These are phyloP conservation scores for Tragelaphus eurycerus DNA, from an alignment of 2,797 vertebrate genomes.

Conservation along the genomic window DNA sequence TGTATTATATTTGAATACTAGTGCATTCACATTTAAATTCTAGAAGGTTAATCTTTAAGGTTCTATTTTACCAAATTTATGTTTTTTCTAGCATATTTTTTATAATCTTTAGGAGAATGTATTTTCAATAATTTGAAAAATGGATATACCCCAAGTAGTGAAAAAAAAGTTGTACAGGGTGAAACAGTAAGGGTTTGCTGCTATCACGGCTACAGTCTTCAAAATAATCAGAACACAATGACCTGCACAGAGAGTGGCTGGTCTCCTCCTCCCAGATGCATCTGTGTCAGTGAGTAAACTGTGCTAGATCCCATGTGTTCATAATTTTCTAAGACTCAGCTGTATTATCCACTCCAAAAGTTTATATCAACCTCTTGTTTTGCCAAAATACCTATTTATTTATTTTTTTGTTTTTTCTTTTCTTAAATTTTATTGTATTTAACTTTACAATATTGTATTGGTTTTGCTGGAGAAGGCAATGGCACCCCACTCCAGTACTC, in stretches of 20 bases:
- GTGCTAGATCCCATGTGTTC: neutral
- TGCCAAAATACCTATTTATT: neutral
- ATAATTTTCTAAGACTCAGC: neutral
- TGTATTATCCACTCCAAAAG: neutral
- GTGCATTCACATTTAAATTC: neutral
- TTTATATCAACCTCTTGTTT: neutral
- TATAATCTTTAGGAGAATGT: constrained; percentile 62
- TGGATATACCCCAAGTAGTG: fast-evolving
- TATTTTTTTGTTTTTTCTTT: too few relatives aligned
- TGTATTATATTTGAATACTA: neutral
- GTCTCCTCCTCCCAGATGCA: constrained; percentile 66
- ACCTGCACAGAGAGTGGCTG: constrained; percentile 74
- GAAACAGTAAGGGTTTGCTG: fast-evolving
- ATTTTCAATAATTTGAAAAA: fast-evolving
- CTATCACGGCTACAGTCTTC: fast-evolving
- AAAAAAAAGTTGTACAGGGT: fast-evolving
- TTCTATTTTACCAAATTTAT: neutral
- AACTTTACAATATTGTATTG: too few relatives aligned
- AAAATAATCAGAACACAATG: neutral
- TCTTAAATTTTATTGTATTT: too few relatives aligned
- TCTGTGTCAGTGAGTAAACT: constrained; percentile 69
- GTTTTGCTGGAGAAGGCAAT: too few relatives aligned
- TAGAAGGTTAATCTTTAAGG: neutral
- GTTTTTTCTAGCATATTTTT: neutral
- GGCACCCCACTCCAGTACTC: too few relatives aligned